A percentile compares a stretch with the other conserved stretches of the same genome.
Conservation (phyloP, 2,888 invertebrate genomes). For the Chymomyza fuscimana region DNA sequence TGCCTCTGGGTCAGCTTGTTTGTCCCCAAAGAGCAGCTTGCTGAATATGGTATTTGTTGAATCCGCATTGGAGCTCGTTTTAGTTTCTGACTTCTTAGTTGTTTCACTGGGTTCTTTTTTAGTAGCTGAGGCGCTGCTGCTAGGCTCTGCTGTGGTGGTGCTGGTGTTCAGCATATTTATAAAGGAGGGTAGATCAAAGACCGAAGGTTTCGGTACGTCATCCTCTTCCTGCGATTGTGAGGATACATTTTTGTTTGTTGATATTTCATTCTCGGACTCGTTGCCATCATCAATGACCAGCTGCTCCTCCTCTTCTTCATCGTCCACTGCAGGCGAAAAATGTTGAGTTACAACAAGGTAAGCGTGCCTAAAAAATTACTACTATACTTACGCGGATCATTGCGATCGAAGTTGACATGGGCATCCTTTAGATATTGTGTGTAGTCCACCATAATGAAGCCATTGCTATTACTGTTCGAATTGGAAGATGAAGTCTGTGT, state of each 20-base stretch:
- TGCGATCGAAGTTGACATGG: constrained; percentile 71
- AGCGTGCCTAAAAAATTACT: not conserved
- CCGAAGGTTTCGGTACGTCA: constrained; percentile 54
- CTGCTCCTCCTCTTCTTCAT: constrained; percentile 82
- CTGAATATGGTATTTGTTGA: constrained; percentile 22
- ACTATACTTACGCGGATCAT: constrained; percentile 74
- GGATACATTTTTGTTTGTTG: constrained; percentile 19
- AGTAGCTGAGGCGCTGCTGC: not conserved
- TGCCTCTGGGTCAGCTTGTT: constrained; percentile 34
- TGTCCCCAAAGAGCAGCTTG: constrained; percentile 38
- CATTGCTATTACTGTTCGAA: constrained; percentile 71
- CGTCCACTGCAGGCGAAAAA: constrained; percentile 79
- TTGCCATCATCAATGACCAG: constrained; percentile 77
- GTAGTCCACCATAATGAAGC: constrained; percentile 76
- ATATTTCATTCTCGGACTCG: constrained; percentile 57
- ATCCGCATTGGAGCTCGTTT: not conserved
- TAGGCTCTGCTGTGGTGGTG: not conserved
- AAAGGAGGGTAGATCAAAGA: constrained; percentile 61
- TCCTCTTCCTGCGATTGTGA: constrained; percentile 4
- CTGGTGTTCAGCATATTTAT: constrained; percentile 51
- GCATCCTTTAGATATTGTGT: constrained; percentile 80
- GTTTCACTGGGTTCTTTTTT: not conserved
- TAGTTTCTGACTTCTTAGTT: not conserved
- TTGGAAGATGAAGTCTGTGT: constrained; percentile 45
- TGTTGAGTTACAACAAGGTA: not conserved